Base-by-base conservation (phyloP, 1,140 invertebrate genomes). In the Calycopis cecrops region DNA sequence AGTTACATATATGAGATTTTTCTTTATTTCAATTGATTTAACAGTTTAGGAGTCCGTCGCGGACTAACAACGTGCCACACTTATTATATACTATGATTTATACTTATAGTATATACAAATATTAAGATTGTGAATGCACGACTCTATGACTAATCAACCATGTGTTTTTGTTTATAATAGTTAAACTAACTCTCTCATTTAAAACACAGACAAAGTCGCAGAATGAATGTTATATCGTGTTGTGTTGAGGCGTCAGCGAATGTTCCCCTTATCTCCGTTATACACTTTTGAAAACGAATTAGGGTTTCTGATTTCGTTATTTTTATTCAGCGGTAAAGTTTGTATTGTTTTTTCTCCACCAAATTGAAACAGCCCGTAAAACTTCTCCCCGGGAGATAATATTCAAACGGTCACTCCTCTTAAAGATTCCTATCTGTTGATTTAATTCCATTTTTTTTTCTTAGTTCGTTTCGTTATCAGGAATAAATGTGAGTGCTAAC, bases 291-390 rank as follows among this genome's bases (percentile, higher is more conserved):
- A 73, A 73, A 78, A 78, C 57, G 68, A 76, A 83, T 72, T 74
- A 75, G 69, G 60, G 51, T 66, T 50, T 58, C 59, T 69, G 71
- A 78, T 76, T 76, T 69, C 59, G 67, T 77, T 79, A 73, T 71
- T 79, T 73, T 74, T 81, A 81, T 82, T 85, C 75, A 78, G 76
- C 72, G 68, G 65, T 56, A 70, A 81, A 79, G 67, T 80, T 81
- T 73, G 62, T 77, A 81, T 76, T 78, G 73, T 71, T 81, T 80
- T 16, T 79, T 76, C 51, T 57, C 63, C 60, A 42, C 47, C 48
- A 55, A 53, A 53, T 50, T 50, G 35, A 50, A 50, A 50, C 48
- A 14, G 40, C 48, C 58, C 52, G 52, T 56, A 10, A 62, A 74
- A 77, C 62, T 77, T 76, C 64, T 51, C 48, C 55, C 42, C 48